Base-by-base conservation (phyloP, 92 coral and sea anemone genomes). In the Ricordea florida region DNA sequence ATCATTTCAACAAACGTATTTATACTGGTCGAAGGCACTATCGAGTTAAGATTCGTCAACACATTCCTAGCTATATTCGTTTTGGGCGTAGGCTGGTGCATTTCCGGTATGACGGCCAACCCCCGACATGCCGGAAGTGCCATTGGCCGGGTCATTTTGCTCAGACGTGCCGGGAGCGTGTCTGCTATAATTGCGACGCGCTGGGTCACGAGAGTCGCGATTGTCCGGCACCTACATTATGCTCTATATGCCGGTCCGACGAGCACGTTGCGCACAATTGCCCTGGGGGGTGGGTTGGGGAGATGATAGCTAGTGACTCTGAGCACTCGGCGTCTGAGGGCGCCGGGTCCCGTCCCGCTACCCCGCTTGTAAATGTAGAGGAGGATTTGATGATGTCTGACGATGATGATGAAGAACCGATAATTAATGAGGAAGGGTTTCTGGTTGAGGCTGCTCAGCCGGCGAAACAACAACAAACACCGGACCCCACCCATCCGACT, bases 141-240 rank as follows among this genome's bases (percentile, higher is more conserved):
- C 23, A 69, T n/a, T 8, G 6, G 0, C 0, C 35, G 0, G 63
- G 62, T 28, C 87, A 81, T 34, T 15, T 45, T 0, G 82, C 87
- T 6, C 3, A 11, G 0, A 37, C 35, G 0, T 81, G 87, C 35
- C 29, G n/a, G 2, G 7, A 36, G 7, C 18, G 6, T 0, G 2
- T n/a, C 0, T 60, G 86, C 26, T 77, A 15, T 11, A 44, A 57
- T 18, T 84, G 89, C 28, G 69, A 60, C 2, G 43, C 27, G 7
- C 4, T 28, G 0, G 85, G 85, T 5, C 90, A 85, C 51, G 0
- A 3, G 1, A 17, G 21, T 2, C 40, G 1, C 1, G 13, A 1
- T 4, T 71, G 78, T 26, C 55, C 20, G 0, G 4, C 14, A 15
- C 16, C n/a, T 0, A 6, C 2, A 13, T n/a, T 28, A 0, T 60